Conservation (phyloP, 2,888 invertebrate species). For the Sipha maydis region DNA sequence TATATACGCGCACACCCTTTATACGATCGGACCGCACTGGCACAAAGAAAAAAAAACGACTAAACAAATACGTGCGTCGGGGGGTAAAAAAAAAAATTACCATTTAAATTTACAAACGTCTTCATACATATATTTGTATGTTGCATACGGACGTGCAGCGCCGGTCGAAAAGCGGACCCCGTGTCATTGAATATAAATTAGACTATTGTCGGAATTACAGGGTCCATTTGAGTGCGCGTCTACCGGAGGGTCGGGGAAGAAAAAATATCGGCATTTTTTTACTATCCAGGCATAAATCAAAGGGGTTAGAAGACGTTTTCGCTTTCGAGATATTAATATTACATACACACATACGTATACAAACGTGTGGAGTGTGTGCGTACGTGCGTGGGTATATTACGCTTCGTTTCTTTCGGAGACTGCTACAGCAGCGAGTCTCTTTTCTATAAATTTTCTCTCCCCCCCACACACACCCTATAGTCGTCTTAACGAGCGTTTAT, state of each 20-base stretch:
- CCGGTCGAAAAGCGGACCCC: slow-evolving; percentile 34
- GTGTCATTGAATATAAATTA: slow-evolving; percentile 61
- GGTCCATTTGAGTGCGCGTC: slow-evolving; percentile 26
- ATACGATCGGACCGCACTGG: background rate
- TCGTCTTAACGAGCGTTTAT: slow-evolving; percentile 32
- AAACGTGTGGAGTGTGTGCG: background rate
- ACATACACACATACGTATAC: background rate
- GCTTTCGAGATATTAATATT: slow-evolving; percentile 55
- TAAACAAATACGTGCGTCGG: slow-evolving; percentile 27
- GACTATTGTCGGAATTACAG: slow-evolving; percentile 55
- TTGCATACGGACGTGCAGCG: background rate
- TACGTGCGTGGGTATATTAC: slow-evolving; percentile 1
- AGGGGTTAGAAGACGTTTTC: slow-evolving; percentile 60
- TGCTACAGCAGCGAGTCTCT: background rate
- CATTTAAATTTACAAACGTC: slow-evolving; percentile 58
- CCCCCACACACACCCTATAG: background rate
- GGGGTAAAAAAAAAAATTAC: slow-evolving; percentile 38
- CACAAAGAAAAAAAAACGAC: slow-evolving; percentile 29
- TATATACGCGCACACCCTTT: background rate
- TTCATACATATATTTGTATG: slow-evolving; percentile 1
- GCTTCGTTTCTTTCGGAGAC: slow-evolving; percentile 12
- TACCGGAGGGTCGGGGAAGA: slow-evolving; percentile 30
- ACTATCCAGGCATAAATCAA: slow-evolving; percentile 51
- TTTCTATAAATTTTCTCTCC: background rate
- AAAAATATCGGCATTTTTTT: slow-evolving; percentile 52